A percentile compares a stretch with the other conserved stretches of the same genome.
Evolutionary conservation across 2,797 vertebrate genomes (phyloP).

Genomic region (Cynodonichthys magdalenae): DNA sequence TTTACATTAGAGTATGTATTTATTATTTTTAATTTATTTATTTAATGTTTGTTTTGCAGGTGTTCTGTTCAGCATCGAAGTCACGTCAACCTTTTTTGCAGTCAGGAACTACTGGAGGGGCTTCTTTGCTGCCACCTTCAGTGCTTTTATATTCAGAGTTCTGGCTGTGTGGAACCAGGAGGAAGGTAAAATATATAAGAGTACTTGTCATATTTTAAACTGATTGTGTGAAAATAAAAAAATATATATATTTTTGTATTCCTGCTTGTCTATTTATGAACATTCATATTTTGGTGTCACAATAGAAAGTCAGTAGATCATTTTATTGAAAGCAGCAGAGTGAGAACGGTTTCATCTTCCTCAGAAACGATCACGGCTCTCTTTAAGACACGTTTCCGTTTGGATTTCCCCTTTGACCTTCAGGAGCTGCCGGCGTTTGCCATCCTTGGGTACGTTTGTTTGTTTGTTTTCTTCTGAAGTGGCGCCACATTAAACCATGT

Average conservation of each 20-base stretch:
- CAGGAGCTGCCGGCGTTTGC: conserved; percentile 97
- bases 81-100: conserved; percentile 97
- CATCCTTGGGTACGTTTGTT: conserved; percentile 90
- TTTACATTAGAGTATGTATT: too few relatives aligned
- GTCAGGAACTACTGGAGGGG: conserved; percentile 99
- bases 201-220: background rate
- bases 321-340: background rate
- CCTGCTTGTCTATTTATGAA: background rate
- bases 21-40: too few relatives aligned
- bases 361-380: conserved; percentile 98
- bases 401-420: conserved; percentile 98
- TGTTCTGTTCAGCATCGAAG: conserved; percentile 97
- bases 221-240: background rate
- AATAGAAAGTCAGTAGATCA: background rate
- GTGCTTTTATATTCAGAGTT: conserved; percentile 98
- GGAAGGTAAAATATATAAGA: conserved; percentile 84
- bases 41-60: conserved; percentile 74
- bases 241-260: too few relatives aligned
- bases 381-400: conserved; percentile 97
- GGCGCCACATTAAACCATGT: conserved; percentile 12
- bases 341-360: conserved; percentile 34
- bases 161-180: conserved; percentile 98
- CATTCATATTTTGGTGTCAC: too few relatives aligned
- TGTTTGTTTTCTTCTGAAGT: conserved; percentile 2
- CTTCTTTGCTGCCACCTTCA: conserved; percentile 98